phyloP scores from a whole-genome alignment of 2,888 invertebrate species.

The Xestoiulus laeticollis region DNA sequence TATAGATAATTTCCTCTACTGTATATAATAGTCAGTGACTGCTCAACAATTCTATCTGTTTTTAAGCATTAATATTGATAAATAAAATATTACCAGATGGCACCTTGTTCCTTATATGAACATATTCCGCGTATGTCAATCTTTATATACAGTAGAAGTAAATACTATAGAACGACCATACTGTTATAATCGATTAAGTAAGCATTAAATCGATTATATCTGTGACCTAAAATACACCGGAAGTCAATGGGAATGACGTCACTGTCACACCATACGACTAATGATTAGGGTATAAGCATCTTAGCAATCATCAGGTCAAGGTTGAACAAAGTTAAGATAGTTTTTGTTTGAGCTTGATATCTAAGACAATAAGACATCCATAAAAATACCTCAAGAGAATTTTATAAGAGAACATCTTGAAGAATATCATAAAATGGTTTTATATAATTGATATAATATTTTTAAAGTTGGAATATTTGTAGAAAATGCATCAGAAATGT shows the following conservation, averaged over 20 bases:
- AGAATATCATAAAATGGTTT: too few species aligned
- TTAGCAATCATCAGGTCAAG: neutral
- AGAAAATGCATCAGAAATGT: too few species aligned
- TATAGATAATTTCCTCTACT: neutral
- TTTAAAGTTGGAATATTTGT: too few species aligned
- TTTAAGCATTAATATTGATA: too few species aligned
- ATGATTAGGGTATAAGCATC: neutral
- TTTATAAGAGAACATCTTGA: too few species aligned
- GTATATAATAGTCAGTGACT: neutral
- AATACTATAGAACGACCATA: neutral
- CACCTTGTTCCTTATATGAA: neutral
- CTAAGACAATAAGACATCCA: too few species aligned
- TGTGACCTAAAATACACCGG: slow-evolving; percentile 7
- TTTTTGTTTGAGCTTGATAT: neutral
- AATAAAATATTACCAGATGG: neutral
- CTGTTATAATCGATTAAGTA: neutral
- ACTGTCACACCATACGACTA: neutral
- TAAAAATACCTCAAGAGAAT: too few species aligned
- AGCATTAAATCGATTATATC: neutral
- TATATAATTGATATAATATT: too few species aligned
- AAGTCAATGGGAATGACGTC: neutral
- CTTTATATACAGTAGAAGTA: neutral
- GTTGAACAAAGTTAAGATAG: neutral
- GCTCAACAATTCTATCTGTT: neutral
- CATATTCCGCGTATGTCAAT: neutral